Evolutionary conservation across 2,888 invertebrate genomes (phyloP), one percentile per base, ranked within the genome.

Genomic region (Clepsis dumicolana): DNA sequence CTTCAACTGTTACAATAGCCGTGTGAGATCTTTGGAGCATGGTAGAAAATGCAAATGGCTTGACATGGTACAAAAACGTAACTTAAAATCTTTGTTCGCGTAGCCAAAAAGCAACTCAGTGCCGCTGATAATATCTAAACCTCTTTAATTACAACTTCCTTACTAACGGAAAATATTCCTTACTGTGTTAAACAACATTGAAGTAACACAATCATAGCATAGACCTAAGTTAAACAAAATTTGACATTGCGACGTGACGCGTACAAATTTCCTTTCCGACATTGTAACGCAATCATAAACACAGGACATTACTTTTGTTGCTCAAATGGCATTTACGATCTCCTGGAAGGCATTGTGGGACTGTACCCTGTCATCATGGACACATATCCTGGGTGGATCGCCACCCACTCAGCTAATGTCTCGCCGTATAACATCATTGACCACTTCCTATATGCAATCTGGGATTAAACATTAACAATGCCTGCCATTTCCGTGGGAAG

Each of bases 401-500:
- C 41, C 70, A 70, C 73, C 77, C 71, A 74, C 74, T 25, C 27
- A 73, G 76, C 74, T 73, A 71, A 74, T 69, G 81, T 75, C 63
- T 18, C 24, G 27, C 62, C 18, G 56, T 64, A 21, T 86, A 86
- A 87, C 88, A 88, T 84, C 86, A 84, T 85, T 85, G 85, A 81
- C 80, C 79, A 83, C 80, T 88, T 89, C 90, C 89, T 87, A 82
- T 82, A 80, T 74, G 74, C 76, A 74, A 79, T 78, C 78, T 75
- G 77, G 72, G 73, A 75, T 75, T 74, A 70, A 25, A 50, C 68
- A 74, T 75, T 76, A 77, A 82, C 84, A 87, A 84, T 85, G 78
- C 78, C 72, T 72, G 77, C 77, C 38, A 77, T 81, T 82, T 87
- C 85, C 89, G 87, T 90, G 90, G 84, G 90, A 90, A 90, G 78